phyloP scores from a whole-genome alignment of 2,113 vertebrate species.

The Eulemur rufifrons region DNA sequence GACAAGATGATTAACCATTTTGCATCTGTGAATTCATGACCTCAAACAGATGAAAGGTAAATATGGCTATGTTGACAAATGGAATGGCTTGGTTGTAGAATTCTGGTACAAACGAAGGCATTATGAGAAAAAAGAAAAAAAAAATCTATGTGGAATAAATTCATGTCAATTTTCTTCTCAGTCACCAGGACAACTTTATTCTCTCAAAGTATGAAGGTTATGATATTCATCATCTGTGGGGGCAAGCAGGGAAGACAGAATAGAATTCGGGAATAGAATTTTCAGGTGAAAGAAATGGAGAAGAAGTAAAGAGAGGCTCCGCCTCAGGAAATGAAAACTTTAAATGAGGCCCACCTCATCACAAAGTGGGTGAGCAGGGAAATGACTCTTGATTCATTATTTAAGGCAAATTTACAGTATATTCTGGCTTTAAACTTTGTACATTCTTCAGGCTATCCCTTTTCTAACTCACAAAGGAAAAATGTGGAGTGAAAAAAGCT shows the following conservation, averaged over 20 bases:
- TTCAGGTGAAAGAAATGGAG: neutral
- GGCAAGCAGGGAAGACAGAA: neutral
- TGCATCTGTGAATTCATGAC: slow-evolving; percentile 51
- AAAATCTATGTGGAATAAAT: neutral
- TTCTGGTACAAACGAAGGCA: slow-evolving; percentile 41
- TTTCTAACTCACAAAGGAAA: neutral
- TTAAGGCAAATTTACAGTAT: neutral
- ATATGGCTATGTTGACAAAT: slow-evolving; percentile 43
- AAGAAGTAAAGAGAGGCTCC: neutral
- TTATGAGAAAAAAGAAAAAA: neutral
- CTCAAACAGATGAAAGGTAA: slow-evolving; percentile 54
- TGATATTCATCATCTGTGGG: neutral
- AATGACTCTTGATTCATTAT: neutral
- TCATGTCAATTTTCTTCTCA: neutral
- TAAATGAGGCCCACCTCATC: neutral
- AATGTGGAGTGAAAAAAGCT: neutral
- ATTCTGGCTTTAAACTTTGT: neutral
- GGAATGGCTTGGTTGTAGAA: slow-evolving; percentile 31
- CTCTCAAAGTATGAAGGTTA: neutral
- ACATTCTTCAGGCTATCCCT: neutral
- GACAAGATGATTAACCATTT: slow-evolving; percentile 50
- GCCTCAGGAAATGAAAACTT: neutral
- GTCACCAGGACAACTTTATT: neutral
- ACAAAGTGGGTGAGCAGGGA: neutral
- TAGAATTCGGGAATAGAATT: neutral